phyloP scores from a whole-genome alignment of 2,888 invertebrate species.

The Yponomeuta cagnagella region DNA sequence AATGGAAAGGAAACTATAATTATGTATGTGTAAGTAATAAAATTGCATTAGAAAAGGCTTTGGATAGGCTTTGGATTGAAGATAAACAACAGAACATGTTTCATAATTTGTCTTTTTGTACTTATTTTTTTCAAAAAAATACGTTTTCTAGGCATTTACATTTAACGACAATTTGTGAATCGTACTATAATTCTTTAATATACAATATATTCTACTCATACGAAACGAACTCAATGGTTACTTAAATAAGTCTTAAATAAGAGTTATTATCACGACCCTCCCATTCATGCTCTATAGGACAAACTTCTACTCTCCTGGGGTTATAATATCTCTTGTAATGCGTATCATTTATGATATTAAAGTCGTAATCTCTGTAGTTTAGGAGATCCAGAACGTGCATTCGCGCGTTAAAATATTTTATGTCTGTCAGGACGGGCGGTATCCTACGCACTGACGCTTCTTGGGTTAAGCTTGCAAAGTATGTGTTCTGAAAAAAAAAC shows the following conservation, averaged over 20 bases:
- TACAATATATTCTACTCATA: neutral
- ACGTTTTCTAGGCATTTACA: neutral
- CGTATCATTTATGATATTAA: conserved; percentile 41
- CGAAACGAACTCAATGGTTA: neutral
- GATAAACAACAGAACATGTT: neutral
- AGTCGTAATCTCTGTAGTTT: conserved; percentile 61
- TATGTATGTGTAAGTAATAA: neutral
- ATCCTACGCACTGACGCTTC: conserved; percentile 50
- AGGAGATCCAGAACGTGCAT: conserved; percentile 58
- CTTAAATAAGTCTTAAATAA: neutral
- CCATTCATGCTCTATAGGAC: conserved; percentile 11
- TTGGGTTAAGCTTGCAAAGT: conserved; percentile 50
- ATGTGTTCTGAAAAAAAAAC: conserved; percentile 44
- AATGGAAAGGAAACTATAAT: neutral
- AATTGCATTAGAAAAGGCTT: neutral
- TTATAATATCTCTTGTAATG: conserved; percentile 48
- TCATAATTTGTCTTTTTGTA: neutral
- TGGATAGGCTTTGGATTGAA: neutral
- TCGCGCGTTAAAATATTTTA: conserved; percentile 54
- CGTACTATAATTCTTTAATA: neutral
- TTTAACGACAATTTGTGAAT: neutral
- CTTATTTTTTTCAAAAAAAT: neutral
- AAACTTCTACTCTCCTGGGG: conserved; percentile 32
- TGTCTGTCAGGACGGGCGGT: conserved; percentile 48
- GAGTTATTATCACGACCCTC: neutral